These are phyloP conservation scores for Thinocorus orbignyianus DNA, from an alignment of 2,113 vertebrate genomes.

Conservation along the genomic window DNA sequence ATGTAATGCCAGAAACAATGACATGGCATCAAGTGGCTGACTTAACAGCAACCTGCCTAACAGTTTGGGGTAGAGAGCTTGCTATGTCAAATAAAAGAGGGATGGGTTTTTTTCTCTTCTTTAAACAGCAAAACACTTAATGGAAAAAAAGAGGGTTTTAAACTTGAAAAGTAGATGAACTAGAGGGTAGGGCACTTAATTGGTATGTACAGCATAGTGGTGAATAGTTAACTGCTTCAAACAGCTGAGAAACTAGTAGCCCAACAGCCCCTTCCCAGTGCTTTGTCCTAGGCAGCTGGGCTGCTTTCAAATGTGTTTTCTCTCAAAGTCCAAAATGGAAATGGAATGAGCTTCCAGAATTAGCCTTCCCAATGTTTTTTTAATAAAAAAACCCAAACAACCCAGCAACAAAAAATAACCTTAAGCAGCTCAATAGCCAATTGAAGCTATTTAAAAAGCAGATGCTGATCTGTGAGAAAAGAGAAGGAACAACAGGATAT, in stretches of 20 bases:
- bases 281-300: constrained; percentile 24
- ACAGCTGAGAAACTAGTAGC: too few relatives aligned
- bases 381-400: constrained; percentile 15
- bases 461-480: constrained; percentile 39
- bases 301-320: constrained; percentile 35
- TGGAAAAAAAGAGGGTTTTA: neutral
- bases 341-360: constrained; percentile 52
- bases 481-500: neutral
- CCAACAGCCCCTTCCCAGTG: neutral
- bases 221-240: neutral
- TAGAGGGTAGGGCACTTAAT: neutral
- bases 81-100: neutral
- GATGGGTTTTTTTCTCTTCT: neutral
- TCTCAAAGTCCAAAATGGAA: constrained; percentile 44
- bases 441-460: constrained; percentile 37
- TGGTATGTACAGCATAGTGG: neutral
- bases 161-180: neutral
- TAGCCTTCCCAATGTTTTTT: constrained; percentile 26
- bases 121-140: neutral
- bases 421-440: neutral
- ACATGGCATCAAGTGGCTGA: neutral
- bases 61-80: neutral
- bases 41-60: neutral
- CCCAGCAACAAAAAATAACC: constrained; percentile 20
- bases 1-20: neutral